Base-by-base conservation (phyloP, 2,888 invertebrate genomes). In the Chrysolina oricalcia region DNA sequence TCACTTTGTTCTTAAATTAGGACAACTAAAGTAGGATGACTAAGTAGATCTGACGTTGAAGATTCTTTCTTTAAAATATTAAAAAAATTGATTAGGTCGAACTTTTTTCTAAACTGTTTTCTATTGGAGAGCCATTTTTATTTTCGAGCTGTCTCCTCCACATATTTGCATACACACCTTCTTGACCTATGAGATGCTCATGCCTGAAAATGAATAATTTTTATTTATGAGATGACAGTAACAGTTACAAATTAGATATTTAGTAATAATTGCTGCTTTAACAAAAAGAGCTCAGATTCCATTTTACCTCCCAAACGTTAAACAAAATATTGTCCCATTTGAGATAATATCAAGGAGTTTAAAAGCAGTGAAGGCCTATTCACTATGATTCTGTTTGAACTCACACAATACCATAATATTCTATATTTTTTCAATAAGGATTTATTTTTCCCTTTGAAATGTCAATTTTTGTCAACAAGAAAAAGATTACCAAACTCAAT, bases 151-250 rank as follows among this genome's bases (percentile, higher is more conserved):
- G 98, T 81, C 97, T 95, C 81, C 94, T 93, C 98, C 98, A 98
- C 98, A 98, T 98, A 35, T 93, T 91, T 0, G 95, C 92, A 89
- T 98, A 98, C 67, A 95, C 89, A 4, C 97, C 97, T 77, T 92
- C 92, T 83, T 90, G 90, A 1, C 90, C 90, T 64, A 96, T 87
- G 5, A 96, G 89, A 65, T 93, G 91, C 77, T 94, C 93, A 88
- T 96, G 96, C 68, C 95, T 95, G 69, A 40, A 79, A 79, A 64
- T 66, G 65, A 81, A 56, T 70, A 73, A 75, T 66, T 41, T 23
- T 62, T 35, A 35, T 35, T 35, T 35, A 27, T n/a, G n/a, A n/a
- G n/a, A n/a, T n/a, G n/a, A n/a, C n/a, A n/a, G n/a, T n/a, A n/a
- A n/a, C n/a, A n/a, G n/a, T n/a, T n/a, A n/a, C n/a, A n/a, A n/a